Base-by-base conservation (phyloP, 2,113 vertebrate species). In the Leuciscus idus region DNA sequence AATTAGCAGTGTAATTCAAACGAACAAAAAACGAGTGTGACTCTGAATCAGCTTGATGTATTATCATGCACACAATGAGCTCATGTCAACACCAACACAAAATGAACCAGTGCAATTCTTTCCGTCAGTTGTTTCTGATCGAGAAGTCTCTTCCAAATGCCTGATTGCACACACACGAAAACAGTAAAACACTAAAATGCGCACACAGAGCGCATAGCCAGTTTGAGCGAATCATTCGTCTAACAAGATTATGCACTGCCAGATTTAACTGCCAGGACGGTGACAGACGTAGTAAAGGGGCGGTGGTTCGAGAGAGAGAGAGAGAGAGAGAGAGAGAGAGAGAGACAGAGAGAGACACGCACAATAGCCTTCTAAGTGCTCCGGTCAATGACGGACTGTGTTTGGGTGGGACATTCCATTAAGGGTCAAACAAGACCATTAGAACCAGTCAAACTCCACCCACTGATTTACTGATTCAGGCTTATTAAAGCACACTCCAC, bases 231-330 rank as follows among this genome's bases (percentile, higher is more conserved):
- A 85, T 84, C 50, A 17, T 81, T 86, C n/a, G 52, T 33, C 12
- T 87, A 86, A 88, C 81, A 72, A 76, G 84, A 88, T 86, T 84
- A 88, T 23, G 43, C 72, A 48, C 83, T 64, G 70, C 66, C 62
- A 64, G 78, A 66, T 87, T 85, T 76, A 76, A 88, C 74, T 26
- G 83, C 12, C 82, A 68, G 72, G 87, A 59, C 77, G 72, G 82
- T 73, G 82, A 48, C 52, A 66, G 68, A 21, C 70, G 17, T 68
- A 61, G 39, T 74, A 82, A 68, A 55, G 19, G 81, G n/a, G 17
- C 10, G n/a, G 43, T 75, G 39, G 72, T 43, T 11, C 0, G 55
- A 61, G 11, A 48, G 81, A 17, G 10, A 66, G 21, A 28, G 46
- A 75, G 73, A 50, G 46, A 75, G 73, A 50, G 12, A 19, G n/a